Evolutionary conservation across 2,113 vertebrate species (phyloP), one percentile per base, ranked within the genome.

Genomic region (Typhlomys cinereus): DNA sequence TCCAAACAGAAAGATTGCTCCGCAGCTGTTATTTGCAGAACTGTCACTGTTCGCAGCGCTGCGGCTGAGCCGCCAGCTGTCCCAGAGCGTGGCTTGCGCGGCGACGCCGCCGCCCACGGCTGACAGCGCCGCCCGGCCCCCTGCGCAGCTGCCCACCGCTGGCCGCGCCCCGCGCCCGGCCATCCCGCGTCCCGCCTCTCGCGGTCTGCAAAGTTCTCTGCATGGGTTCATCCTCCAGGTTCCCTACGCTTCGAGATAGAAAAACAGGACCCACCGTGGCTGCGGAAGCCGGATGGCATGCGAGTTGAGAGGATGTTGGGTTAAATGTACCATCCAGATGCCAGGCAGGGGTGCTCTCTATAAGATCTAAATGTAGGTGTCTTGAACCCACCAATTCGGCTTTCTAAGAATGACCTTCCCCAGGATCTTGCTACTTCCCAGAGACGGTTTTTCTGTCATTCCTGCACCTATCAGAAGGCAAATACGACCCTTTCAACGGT

Each of bases 11-110:
- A 91, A 59, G 94, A 94, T 89, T 89, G 95, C 82, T 93, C 93
- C 76, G 84, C 96, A 97, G 96, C 96, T 97, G 96, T 95, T 97
- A 96, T 96, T 96, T 97, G 95, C 92, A 95, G 96, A 97, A 93
- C 89, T 84, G 95, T 96, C 96, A 94, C 94, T 21, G 18, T 74
- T 67, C 36, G 1, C 46, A 10, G 0, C 67, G 67, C 57, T 62
- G 67, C 94, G 66, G 41, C 70, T 7, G 92, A 85, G 92, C 88
- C 39, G 69, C 96, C 95, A 96, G 96, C 96, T 94, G 92, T 90
- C 92, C 93, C 69, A 0, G 67, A 62, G 90, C 83, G 34, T 29
- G 18, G 64, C 14, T 73, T 57, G 17, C 82, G 73, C 12, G 20
- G 90, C 50, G 1, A 92, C 94, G 59, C 96, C 95, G 1, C 94